A percentile compares a stretch with the other conserved stretches of the same genome.
phyloP scores from a whole-genome alignment of 2,888 invertebrate species.

The Psylliodes chrysocephalus region DNA sequence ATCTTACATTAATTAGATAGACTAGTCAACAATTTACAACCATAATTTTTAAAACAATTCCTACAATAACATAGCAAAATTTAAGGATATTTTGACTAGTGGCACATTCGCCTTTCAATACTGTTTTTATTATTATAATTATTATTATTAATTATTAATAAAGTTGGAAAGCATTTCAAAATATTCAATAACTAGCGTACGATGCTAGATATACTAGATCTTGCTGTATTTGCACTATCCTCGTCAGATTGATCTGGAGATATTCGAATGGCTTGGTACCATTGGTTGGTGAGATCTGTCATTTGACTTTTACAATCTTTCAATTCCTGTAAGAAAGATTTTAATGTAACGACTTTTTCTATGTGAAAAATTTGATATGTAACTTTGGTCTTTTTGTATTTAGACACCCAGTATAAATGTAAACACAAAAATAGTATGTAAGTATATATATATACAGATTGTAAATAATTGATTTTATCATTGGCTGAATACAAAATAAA shows the following conservation, averaged over 20 bases:
- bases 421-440: no score
- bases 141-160: slow-evolving; percentile 5
- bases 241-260: slow-evolving; percentile 88
- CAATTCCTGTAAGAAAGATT: slow-evolving; percentile 73
- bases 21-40: slow-evolving; percentile 28
- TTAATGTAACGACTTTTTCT: no score
- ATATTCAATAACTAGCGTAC: slow-evolving; percentile 57
- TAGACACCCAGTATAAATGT: no score
- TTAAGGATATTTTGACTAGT: slow-evolving; percentile 31
- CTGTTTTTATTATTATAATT: slow-evolving; percentile 30
- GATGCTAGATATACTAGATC: slow-evolving; percentile 64
- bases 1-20: slow-evolving; percentile 15
- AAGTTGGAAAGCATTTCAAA: slow-evolving; percentile 15
- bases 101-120: slow-evolving; percentile 32
- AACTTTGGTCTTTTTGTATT: no score
- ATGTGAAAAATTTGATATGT: no score
- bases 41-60: slow-evolving; percentile 9
- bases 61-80: slow-evolving; percentile 1
- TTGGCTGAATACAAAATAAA: no score
- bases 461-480: no score
- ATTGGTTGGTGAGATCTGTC: slow-evolving; percentile 95
- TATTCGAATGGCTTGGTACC: slow-evolving; percentile 95
- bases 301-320: slow-evolving; percentile 97
- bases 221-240: slow-evolving; percentile 65
- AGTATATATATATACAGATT: no score